These are phyloP conservation scores for Heteromurus nitidus DNA, from an alignment of 2,888 invertebrate genomes.

Conservation along the genomic window DNA sequence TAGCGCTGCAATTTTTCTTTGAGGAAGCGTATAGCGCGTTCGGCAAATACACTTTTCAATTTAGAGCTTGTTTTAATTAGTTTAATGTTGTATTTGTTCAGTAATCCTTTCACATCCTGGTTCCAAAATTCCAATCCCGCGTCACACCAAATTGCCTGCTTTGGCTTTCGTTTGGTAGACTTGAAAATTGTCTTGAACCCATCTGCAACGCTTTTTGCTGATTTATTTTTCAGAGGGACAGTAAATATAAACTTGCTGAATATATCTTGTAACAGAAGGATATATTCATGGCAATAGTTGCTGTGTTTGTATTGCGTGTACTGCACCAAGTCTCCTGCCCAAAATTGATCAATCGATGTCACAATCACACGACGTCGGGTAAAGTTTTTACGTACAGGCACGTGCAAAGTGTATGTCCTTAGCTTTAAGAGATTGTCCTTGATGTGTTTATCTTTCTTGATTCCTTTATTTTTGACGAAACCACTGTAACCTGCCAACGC, in stretches of 20 bases:
- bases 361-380: background rate
- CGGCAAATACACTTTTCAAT: slow-evolving; percentile 1
- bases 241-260: background rate
- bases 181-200: background rate
- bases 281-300: background rate
- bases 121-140: slow-evolving; percentile 13
- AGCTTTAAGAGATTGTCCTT: background rate
- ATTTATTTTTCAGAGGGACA: background rate
- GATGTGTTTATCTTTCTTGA: slow-evolving; percentile 5
- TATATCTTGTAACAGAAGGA: background rate
- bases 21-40: background rate
- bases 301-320: background rate
- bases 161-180: slow-evolving; percentile 2
- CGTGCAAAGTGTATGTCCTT: background rate
- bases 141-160: background rate
- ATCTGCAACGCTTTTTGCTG: background rate
- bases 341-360: background rate
- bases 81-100: background rate
- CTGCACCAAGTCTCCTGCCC: slow-evolving; percentile 8
- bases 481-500: background rate
- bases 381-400: background rate
- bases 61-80: background rate
- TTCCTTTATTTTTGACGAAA: background rate
- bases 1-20: background rate
- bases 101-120: background rate